These are phyloP conservation scores for Hedychridium roseum DNA, from an alignment of 2,888 invertebrate species.

Conservation along the genomic window DNA sequence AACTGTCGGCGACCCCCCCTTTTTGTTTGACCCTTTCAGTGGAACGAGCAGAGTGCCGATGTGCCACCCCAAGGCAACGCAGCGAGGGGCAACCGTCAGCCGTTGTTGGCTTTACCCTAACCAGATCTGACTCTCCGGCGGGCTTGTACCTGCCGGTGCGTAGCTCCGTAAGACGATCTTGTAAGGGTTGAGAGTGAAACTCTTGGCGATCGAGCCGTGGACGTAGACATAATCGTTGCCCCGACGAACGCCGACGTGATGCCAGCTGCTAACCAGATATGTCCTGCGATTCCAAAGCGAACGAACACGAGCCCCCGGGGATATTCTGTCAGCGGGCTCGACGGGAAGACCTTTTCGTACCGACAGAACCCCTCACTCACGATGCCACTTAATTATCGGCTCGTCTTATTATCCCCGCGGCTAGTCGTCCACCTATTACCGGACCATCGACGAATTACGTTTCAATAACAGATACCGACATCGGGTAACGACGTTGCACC, in stretches of 20 bases:
- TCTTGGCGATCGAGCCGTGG: constrained; percentile 14
- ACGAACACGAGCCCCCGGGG: too few relatives aligned
- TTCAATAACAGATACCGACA: too few relatives aligned
- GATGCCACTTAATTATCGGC: too few relatives aligned
- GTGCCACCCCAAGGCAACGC: constrained; percentile 10
- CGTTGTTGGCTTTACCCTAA: constrained; percentile 49
- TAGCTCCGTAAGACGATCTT: constrained; percentile 38
- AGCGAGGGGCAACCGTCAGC: constrained; percentile 33
- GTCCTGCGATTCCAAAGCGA: too few relatives aligned
- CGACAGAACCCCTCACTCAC: too few relatives aligned
- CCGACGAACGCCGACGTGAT: neutral
- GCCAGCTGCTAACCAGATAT: too few relatives aligned
- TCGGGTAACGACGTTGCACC: too few relatives aligned
- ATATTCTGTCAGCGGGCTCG: constrained; percentile 5
- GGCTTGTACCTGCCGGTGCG: constrained; percentile 21
- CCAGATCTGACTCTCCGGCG: constrained; percentile 48
- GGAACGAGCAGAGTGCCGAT: constrained; percentile 37
- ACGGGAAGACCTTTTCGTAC: too few relatives aligned
- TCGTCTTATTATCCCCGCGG: too few relatives aligned
- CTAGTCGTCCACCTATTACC: too few relatives aligned
- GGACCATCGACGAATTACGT: too few relatives aligned
- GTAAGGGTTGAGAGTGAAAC: constrained; percentile 40
- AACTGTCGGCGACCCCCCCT: constrained; percentile 48
- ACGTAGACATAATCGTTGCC: constrained; percentile 5
- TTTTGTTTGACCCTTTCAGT: constrained; percentile 41